Evolutionary conservation across 2,888 invertebrate genomes (phyloP).

Genomic region (Ethmia dodecea): DNA sequence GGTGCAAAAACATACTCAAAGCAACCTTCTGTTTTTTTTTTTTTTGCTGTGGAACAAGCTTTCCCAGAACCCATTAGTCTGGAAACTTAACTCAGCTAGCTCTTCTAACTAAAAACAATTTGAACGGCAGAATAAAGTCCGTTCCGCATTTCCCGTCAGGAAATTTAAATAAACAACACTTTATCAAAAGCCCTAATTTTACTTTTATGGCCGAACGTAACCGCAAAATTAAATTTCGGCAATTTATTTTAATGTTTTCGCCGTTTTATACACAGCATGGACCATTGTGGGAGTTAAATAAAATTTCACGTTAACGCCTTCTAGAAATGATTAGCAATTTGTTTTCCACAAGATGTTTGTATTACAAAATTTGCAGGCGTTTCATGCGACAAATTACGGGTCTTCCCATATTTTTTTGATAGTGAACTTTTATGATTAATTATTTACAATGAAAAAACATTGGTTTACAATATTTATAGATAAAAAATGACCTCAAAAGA

Average conservation of each 20-base stretch:
- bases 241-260: constrained; percentile 38
- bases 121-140: constrained; percentile 12
- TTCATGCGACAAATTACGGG: constrained; percentile 8
- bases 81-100: constrained; percentile 7
- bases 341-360: constrained; percentile 16
- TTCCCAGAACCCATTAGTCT: constrained; percentile 7
- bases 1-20: too few relatives aligned
- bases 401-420: background rate
- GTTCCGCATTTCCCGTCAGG: constrained; percentile 1
- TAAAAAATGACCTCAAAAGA: background rate
- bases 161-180: constrained; percentile 24
- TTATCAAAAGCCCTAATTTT: constrained; percentile 27
- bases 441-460: too few relatives aligned
- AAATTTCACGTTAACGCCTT: constrained; percentile 20
- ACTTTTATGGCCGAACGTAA: constrained; percentile 21
- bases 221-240: constrained; percentile 33
- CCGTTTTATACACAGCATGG: constrained; percentile 26
- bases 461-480: background rate
- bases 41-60: constrained; percentile 1
- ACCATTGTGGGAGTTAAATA: constrained; percentile 18
- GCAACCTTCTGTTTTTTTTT: constrained; percentile 3
- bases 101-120: constrained; percentile 11
- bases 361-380: constrained; percentile 9
- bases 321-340: constrained; percentile 28
- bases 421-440: too few relatives aligned